phyloP scores from a whole-genome alignment of 2,113 vertebrate species.

The Nematolebias whitei region DNA sequence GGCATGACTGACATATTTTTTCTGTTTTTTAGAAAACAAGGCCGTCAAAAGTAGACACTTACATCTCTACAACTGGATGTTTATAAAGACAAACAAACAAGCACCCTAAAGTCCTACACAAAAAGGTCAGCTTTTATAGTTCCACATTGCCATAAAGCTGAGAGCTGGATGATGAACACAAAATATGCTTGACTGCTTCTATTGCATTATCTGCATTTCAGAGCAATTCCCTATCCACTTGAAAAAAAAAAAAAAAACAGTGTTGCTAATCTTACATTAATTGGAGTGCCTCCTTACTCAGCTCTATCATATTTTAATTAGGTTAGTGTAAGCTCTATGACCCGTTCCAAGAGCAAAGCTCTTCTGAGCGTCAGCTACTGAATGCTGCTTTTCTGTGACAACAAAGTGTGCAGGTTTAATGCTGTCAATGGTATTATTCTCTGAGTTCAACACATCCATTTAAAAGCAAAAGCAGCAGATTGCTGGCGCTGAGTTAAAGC shows the following conservation, averaged over 20 bases:
- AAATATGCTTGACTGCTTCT: conserved; percentile 22
- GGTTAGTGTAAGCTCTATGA: conserved; percentile 44
- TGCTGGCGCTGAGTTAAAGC: conserved; percentile 37
- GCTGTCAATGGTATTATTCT: conserved; percentile 28
- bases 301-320: conserved; percentile 38
- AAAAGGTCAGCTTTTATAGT: conserved; percentile 14
- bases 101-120: neutral
- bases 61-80: too few relatives aligned
- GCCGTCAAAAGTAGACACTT: too few relatives aligned
- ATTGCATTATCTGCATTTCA: conserved; percentile 33
- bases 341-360: conserved; percentile 12
- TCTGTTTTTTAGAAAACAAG: neutral
- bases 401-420: conserved; percentile 13
- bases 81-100: too few relatives aligned
- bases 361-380: conserved; percentile 10
- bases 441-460: conserved; percentile 39
- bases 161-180: conserved; percentile 17
- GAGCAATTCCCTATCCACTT: conserved; percentile 14
- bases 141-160: neutral
- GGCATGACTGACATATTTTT: conserved; percentile 33
- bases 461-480: conserved; percentile 25
- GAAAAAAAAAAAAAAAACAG: conserved; percentile 24
- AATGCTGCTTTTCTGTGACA: conserved; percentile 12
- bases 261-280: conserved; percentile 40
- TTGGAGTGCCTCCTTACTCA: conserved; percentile 32